Evolutionary conservation across 2,797 vertebrate genomes (phyloP), one percentile per base, ranked within the genome.

Genomic region (Alcedo atthis): DNA sequence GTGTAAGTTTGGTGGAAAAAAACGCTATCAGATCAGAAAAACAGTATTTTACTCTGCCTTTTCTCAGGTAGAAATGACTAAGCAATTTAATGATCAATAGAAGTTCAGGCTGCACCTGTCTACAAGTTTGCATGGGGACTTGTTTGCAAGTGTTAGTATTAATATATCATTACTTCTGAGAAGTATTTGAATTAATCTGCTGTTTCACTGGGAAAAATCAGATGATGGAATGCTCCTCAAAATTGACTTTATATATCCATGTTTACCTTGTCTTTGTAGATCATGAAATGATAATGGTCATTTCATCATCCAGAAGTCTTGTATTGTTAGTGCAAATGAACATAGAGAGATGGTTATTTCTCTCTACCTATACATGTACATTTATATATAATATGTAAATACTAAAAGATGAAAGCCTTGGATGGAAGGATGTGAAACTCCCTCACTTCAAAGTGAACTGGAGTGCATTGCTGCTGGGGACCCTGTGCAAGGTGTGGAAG

Each of bases 101-200:
- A 58, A 73, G 7, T 37, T 76, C n/a, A 48, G 33, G 9, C 30
- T 73, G 5, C 24, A 55, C 67, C 19, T 62, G 4, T 82, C 63
- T 18, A 10, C 35, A 45, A 28, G 32, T 73, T 58, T 71, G 30
- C 46, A 16, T 35, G 58, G 3, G 15, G 26, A 55, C 30, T 91
- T 85, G 18, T 32, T n/a, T n/a, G n/a, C 10, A 51, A 35, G 6
- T 62, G 8, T 8, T 69, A 2, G 42, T 81, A 28, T 68, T 78
- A 58, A 7, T 3, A 0, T 76, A 6, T 64, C 0, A 0, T 61
- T 9, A n/a, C 59, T 80, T 70, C 24, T 48, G 61, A 83, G 35
- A 82, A 82, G 21, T 12, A 1, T 5, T 68, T 11, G 12, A 5
- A 19, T 76, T 19, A n/a, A 6, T 35, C 1, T 1, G 21, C 58